phyloP scores from a whole-genome alignment of 2,888 invertebrate species.

The Tuberolachnus salignus region DNA sequence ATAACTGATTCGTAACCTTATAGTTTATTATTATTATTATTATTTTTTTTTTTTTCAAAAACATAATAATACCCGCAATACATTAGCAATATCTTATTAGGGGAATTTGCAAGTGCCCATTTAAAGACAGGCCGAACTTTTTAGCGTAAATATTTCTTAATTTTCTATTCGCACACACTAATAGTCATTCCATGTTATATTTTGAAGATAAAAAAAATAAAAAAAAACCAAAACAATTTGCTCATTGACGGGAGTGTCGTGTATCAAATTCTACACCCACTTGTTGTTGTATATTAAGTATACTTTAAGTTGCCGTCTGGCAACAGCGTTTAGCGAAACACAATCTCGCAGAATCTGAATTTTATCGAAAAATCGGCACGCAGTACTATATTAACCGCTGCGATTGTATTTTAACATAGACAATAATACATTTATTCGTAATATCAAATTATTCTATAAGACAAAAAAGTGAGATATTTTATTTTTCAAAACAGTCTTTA shows the following conservation, averaged over 20 bases:
- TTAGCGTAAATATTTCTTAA: neutral
- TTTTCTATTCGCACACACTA: neutral
- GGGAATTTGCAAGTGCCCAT: too few species aligned
- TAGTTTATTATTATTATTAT: too few species aligned
- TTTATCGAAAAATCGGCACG: neutral
- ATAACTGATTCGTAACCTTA: too few species aligned
- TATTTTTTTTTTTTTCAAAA: too few species aligned
- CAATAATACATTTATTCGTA: slow-evolving; percentile 14
- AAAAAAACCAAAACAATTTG: neutral
- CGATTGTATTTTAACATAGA: slow-evolving; percentile 8
- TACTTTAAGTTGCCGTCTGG: neutral
- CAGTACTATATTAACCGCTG: neutral
- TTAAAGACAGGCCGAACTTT: too few species aligned
- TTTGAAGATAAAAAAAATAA: neutral
- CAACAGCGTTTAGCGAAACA: slow-evolving; percentile 22
- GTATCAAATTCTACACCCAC: neutral
- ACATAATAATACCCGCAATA: too few species aligned
- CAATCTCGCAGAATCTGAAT: slow-evolving; percentile 25
- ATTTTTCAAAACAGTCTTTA: neutral
- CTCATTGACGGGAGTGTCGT: neutral
- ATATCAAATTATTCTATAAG: slow-evolving; percentile 12
- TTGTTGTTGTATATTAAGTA: neutral
- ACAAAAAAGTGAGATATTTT: slow-evolving; percentile 54
- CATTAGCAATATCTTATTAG: too few species aligned
- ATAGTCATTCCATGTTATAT: neutral